These are phyloP conservation scores for Baryphthengus martii DNA, from an alignment of 2,113 vertebrate genomes.

Conservation along the genomic window DNA sequence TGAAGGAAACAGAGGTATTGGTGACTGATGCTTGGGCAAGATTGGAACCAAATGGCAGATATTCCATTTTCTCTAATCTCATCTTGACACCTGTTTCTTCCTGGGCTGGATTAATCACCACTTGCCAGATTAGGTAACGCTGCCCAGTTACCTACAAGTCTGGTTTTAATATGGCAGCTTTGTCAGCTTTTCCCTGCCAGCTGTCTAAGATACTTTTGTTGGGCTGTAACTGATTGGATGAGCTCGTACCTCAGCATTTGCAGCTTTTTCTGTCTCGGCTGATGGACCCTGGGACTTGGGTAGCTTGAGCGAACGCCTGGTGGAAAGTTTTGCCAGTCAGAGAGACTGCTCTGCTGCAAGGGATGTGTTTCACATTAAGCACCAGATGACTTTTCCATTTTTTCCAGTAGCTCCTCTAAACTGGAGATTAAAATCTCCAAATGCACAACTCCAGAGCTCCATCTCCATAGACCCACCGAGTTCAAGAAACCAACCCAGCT, in stretches of 20 bases:
- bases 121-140: neutral
- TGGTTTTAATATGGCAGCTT: neutral
- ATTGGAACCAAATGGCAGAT: neutral
- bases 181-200: neutral
- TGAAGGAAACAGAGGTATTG: neutral
- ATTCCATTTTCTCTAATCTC: neutral
- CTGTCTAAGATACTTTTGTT: neutral
- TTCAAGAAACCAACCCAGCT: neutral
- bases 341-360: neutral
- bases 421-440: neutral
- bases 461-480: neutral
- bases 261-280: neutral
- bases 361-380: conserved; percentile 6
- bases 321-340: neutral
- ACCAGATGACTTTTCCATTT: neutral
- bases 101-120: neutral
- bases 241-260: neutral
- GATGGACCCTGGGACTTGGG: neutral
- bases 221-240: neutral
- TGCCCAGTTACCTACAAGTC: neutral
- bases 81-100: neutral
- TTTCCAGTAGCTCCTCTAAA: neutral
- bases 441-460: neutral
- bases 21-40: neutral
- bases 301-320: neutral